These are phyloP conservation scores for Labeo calbasu DNA, from an alignment of 2,797 vertebrate species.

Conservation along the genomic window DNA sequence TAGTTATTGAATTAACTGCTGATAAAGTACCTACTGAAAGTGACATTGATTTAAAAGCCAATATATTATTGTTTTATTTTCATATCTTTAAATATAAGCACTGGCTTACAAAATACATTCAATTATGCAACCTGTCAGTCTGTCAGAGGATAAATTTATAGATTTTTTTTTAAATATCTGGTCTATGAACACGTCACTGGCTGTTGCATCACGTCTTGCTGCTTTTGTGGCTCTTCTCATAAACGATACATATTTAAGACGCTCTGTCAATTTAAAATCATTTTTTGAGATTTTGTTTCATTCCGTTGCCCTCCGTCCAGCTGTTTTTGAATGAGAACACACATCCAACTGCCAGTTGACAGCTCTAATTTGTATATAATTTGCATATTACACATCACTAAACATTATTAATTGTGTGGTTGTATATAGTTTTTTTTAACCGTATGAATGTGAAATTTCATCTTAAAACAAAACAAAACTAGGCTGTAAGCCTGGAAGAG, in stretches of 20 bases:
- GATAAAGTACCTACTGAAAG: background rate
- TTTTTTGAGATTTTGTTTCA: constrained; percentile 16
- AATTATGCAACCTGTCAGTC: background rate
- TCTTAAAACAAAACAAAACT: constrained; percentile 7
- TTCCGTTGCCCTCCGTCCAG: constrained; percentile 26
- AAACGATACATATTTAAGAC: background rate
- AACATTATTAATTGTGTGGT: constrained; percentile 28
- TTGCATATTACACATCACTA: constrained; percentile 26
- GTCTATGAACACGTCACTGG: constrained; percentile 5
- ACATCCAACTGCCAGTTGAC: constrained; percentile 31
- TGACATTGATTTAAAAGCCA: background rate
- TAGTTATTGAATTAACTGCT: background rate
- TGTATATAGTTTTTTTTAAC: background rate
- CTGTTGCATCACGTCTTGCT: constrained; percentile 14
- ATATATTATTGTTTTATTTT: background rate
- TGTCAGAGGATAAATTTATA: background rate
- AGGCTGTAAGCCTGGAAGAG: constrained; percentile 21
- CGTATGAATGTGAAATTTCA: constrained; percentile 14
- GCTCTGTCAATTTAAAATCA: constrained; percentile 7
- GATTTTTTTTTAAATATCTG: background rate
- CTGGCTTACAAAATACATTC: background rate
- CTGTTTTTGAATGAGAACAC: constrained; percentile 34
- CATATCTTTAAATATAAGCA: background rate
- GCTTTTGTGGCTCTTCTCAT: background rate
- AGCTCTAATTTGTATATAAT: constrained; percentile 32